phyloP scores from a whole-genome alignment of 2,113 vertebrate genomes.

The Eptesicus fuscus region DNA sequence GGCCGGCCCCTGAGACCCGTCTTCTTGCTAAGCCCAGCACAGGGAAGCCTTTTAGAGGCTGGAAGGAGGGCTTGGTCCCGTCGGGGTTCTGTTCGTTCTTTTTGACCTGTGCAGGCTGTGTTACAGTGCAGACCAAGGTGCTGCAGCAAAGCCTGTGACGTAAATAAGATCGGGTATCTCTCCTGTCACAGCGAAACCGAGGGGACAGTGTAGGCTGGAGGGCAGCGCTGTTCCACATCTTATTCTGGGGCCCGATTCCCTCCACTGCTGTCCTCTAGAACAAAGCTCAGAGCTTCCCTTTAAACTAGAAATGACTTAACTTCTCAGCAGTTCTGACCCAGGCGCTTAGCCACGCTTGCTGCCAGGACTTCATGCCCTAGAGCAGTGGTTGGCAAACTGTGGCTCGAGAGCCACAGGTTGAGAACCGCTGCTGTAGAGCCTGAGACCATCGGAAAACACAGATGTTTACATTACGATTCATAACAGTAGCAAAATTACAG shows the following conservation, averaged over 20 bases:
- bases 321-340: background rate
- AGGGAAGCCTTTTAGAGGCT: background rate
- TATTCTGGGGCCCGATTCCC: background rate
- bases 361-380: background rate
- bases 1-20: background rate
- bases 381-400: too few species aligned
- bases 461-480: too few species aligned
- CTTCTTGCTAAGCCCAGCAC: background rate
- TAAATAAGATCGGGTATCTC: background rate
- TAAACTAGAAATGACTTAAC: background rate
- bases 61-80: background rate
- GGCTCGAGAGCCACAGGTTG: too few species aligned
- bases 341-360: accelerated
- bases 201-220: background rate
- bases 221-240: background rate
- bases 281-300: background rate
- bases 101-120: background rate
- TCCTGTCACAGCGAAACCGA: background rate
- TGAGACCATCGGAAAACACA: too few species aligned
- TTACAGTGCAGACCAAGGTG: background rate
- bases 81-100: too few species aligned
- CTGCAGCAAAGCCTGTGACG: background rate
- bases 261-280: accelerated
- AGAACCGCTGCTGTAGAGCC: too few species aligned
- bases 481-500: too few species aligned